These are phyloP conservation scores for Cantharis lateralis DNA, from an alignment of 2,888 invertebrate genomes.

Conservation along the genomic window DNA sequence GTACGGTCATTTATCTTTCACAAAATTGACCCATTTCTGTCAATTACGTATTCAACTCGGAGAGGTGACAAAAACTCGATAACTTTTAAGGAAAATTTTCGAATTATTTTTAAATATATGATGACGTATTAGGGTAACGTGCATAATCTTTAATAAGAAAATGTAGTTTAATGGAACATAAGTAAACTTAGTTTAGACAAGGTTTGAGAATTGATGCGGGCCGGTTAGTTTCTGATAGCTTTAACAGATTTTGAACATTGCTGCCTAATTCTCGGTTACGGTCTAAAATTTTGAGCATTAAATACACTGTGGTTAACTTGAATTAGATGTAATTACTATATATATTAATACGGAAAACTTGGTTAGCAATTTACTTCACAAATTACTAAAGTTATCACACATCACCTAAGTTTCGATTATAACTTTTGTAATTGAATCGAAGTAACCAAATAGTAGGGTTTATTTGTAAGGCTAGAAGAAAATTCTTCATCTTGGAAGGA, in stretches of 20 bases:
- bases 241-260: conserved; percentile 20
- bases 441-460: background rate
- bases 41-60: background rate
- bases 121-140: background rate
- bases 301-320: background rate
- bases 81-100: background rate
- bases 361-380: background rate
- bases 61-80: conserved; percentile 1
- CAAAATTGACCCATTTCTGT: background rate
- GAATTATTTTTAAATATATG: background rate
- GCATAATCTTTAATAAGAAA: conserved; percentile 8
- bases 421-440: background rate
- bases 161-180: conserved; percentile 17
- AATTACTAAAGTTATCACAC: background rate
- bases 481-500: background rate
- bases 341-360: background rate
- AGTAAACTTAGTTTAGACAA: conserved; percentile 11
- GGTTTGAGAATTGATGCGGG: conserved; percentile 24
- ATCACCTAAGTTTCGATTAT: background rate
- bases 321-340: background rate
- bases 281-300: background rate
- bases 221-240: conserved; percentile 20
- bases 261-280: background rate
- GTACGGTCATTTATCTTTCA: background rate
- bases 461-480: background rate